Evolutionary conservation across 2,888 invertebrate genomes (phyloP).

Genomic region (Stenodema calcarata): DNA sequence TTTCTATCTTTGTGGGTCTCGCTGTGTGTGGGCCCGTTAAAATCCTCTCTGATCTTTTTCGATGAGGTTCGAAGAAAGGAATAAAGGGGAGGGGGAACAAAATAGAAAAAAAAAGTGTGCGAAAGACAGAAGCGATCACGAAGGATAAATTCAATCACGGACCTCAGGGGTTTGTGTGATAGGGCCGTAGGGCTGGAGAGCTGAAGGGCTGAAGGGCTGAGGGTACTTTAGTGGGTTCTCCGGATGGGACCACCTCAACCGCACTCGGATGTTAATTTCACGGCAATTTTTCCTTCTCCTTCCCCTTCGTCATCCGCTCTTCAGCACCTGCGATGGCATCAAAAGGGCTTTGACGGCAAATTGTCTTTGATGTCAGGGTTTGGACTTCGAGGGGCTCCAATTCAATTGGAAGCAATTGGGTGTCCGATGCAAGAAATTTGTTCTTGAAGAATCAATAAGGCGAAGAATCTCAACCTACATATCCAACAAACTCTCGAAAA

Average conservation of each 20-base stretch:
- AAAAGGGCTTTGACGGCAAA: neutral
- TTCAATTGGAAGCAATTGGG: neutral
- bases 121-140: conserved; percentile 47
- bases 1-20: neutral
- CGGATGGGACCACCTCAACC: conserved; percentile 17
- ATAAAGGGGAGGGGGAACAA: neutral
- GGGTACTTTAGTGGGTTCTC: neutral
- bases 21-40: neutral
- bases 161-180: neutral
- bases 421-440: neutral
- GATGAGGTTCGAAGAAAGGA: conserved; percentile 5
- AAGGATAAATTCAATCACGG: conserved; percentile 44
- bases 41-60: conserved; percentile 17
- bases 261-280: conserved; percentile 47
- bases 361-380: neutral
- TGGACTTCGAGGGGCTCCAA: neutral
- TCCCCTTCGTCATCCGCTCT: neutral
- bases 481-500: too few relatives aligned
- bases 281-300: conserved; percentile 34
- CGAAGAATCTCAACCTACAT: too few relatives aligned
- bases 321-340: neutral
- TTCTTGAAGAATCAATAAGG: neutral
- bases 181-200: neutral
- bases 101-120: conserved; percentile 40
- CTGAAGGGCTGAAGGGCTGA: neutral